Conservation (phyloP, 2,113 vertebrate species). For the Sceloporus tristichus region DNA sequence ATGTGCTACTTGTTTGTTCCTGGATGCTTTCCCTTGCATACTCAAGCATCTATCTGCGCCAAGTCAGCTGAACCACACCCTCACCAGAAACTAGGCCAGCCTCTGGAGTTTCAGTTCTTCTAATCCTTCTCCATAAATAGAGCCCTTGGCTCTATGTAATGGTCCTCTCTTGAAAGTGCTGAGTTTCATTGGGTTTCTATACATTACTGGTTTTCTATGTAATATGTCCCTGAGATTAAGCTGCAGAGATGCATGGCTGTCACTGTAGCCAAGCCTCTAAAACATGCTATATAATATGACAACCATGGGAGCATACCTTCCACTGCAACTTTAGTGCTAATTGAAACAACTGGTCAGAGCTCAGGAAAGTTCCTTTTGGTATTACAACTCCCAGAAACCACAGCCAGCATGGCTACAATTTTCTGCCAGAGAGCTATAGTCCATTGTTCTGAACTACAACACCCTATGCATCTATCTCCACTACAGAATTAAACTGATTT, state of each 20-base stretch:
- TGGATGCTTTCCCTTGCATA: slow-evolving; percentile 3
- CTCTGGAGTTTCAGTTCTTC: neutral
- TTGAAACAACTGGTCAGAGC: neutral
- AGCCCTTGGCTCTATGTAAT: neutral
- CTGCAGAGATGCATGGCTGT: rapidly evolving
- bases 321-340: neutral
- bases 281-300: no score
- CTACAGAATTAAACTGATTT: no score
- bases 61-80: slow-evolving; percentile 5
- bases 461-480: no score
- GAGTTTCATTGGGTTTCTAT: neutral
- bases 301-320: neutral
- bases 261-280: neutral
- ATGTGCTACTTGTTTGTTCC: rapidly evolving
- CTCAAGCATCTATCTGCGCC: neutral
- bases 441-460: no score
- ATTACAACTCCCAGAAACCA: no score
- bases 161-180: neutral
- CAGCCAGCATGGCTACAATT: no score
- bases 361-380: no score
- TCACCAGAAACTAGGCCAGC: slow-evolving; percentile 21
- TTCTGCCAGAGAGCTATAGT: no score
- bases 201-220: neutral
- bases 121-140: neutral
- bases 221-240: rapidly evolving